Base-by-base conservation (phyloP, 2,113 vertebrate species). In the Oreamnos americanus region DNA sequence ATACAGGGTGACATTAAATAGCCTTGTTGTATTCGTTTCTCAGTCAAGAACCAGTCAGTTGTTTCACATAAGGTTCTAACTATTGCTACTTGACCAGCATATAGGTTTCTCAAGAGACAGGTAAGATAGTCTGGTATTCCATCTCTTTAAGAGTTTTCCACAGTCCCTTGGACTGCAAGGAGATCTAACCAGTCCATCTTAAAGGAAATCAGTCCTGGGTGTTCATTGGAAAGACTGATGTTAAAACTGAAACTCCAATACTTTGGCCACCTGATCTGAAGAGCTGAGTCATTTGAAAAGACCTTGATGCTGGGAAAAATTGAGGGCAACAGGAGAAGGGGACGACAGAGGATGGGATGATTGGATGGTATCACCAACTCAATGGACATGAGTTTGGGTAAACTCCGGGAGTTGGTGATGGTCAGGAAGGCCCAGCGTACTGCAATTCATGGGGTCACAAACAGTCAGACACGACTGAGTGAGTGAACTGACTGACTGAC, bases 381-480 rank as follows among this genome's bases (percentile, higher is more conserved):
- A 71, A 12, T 12, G n/a, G 64, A 71, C 17, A 71, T 71, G n/a
- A 71, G n/a, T 71, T 36, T 71, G 64, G 33, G 7, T 71, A 71
- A 67, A 67, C 17, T 21, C 33, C 0, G 0, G 64, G 17, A 21
- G 4, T 36, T 71, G 17, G 4, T 74, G 19, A 39, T 13, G 67
- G 36, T 6, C 36, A 74, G 36, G 36, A 23, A 39, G 5, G 36
- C 2, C 21, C 21, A 3, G 5, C 0, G 0, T 23, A 6, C 67
- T 74, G 21, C 19, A 6, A 2, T 39, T 25, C 21, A 74, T 39
- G 67, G 67, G 67, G 67, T 39, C 1, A 1, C 36, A 67, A n/a
- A 71, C 36, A 74, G 67, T 39, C 2, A 0, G 21, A 39, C 11
- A 74, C 0, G 36, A 74, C 21, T 74, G 21, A 74, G 21, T 12